Conservation (phyloP, 2,113 vertebrate species). For the Rhabdomys dilectus region DNA sequence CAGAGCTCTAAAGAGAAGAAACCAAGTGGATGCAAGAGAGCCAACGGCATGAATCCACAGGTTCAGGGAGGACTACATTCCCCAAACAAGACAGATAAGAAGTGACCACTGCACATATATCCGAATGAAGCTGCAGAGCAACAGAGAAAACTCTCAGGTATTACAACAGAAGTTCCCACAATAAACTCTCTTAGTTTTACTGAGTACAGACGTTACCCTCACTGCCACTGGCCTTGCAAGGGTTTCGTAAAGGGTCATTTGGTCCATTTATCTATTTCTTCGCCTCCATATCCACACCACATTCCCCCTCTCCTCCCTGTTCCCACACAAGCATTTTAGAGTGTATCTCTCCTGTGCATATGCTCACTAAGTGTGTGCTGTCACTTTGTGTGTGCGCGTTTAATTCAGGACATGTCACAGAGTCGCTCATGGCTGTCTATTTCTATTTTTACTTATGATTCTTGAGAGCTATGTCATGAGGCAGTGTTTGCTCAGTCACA, state of each 20-base stretch:
- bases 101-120: not conserved
- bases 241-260: not conserved
- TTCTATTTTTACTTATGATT: not conserved
- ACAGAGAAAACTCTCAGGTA: not conserved
- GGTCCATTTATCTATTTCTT: not conserved
- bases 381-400: not conserved
- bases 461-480: not conserved
- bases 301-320: not conserved
- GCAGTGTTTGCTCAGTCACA: not conserved
- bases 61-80: not conserved
- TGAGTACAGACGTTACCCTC: not conserved
- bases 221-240: not conserved
- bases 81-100: not conserved
- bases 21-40: not conserved
- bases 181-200: not conserved
- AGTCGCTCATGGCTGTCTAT: not conserved
- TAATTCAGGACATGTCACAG: slow-evolving; percentile 28
- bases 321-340: not conserved
- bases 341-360: not conserved
- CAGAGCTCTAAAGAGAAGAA: not conserved
- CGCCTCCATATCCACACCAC: not conserved
- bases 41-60: not conserved
- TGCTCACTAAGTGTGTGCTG: not conserved
- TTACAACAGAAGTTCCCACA: not conserved
- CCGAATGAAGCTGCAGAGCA: not conserved